Evolutionary conservation across 2,797 vertebrate species (phyloP).

Genomic region (Rhincodon typus): DNA sequence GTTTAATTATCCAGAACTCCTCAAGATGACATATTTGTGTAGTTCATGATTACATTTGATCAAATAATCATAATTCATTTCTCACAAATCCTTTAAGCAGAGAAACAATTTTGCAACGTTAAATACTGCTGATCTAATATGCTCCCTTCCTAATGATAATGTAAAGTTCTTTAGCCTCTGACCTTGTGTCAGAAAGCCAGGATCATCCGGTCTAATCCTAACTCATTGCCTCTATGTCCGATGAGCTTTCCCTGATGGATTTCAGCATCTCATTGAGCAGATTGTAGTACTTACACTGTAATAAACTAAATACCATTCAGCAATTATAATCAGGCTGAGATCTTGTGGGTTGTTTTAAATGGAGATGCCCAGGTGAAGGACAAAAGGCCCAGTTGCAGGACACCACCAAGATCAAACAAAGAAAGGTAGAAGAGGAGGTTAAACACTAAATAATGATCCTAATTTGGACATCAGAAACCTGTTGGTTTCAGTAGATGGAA

Average conservation of each 20-base stretch:
- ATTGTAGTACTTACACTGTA: conserved; percentile 2
- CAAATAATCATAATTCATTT: background rate
- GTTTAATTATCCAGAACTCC: background rate
- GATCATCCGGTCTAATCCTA: conserved; percentile 22
- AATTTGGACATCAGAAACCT: background rate
- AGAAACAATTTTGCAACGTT: background rate
- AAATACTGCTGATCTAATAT: background rate
- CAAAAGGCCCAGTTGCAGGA: background rate
- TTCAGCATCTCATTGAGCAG: conserved; percentile 14
- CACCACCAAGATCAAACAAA: background rate
- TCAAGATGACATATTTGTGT: background rate
- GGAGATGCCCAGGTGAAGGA: background rate
- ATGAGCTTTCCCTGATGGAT: conserved; percentile 22
- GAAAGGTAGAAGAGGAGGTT: background rate
- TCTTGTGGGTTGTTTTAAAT: background rate
- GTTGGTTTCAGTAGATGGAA: background rate
- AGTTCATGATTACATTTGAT: background rate
- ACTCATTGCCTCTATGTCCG: background rate
- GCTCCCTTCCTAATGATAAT: background rate
- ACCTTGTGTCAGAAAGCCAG: conserved; percentile 2
- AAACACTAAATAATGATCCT: background rate
- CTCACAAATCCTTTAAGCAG: background rate
- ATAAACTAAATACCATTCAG: conserved; percentile 14
- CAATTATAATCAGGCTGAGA: background rate
- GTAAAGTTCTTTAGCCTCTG: conserved; percentile 6